Percentiles rank a stretch among this genome's conserved stretches.
Evolutionary conservation across 2,888 invertebrate genomes (phyloP).

Genomic region (Ophioninae sp.): DNA sequence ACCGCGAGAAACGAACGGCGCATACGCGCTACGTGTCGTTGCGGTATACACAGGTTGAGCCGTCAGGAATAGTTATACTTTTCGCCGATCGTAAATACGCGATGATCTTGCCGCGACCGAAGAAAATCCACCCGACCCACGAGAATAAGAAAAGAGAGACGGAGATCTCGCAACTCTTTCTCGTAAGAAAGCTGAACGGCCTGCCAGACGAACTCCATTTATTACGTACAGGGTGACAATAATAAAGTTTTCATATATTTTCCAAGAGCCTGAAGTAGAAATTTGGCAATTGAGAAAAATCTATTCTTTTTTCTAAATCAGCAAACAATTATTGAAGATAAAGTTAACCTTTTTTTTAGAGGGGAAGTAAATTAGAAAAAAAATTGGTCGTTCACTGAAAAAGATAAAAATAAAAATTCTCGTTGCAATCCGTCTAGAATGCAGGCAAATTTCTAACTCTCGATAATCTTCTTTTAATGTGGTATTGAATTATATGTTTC

Average conservation of each 20-base stretch:
- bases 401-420: background rate
- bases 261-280: background rate
- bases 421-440: background rate
- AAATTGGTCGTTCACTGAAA: background rate
- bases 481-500: too few species aligned
- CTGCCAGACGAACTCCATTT: slow-evolving; percentile 27
- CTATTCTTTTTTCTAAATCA: background rate
- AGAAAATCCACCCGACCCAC: slow-evolving; percentile 50
- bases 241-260: background rate
- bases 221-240: background rate
- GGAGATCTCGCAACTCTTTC: slow-evolving; percentile 62
- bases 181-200: slow-evolving; percentile 52
- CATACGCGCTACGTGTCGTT: slow-evolving; percentile 40
- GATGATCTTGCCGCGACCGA: slow-evolving; percentile 52
- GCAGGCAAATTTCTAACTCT: background rate
- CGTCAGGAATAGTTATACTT: slow-evolving; percentile 64
- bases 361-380: background rate
- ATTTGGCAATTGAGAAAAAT: background rate
- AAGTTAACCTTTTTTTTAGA: background rate
- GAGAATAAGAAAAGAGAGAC: slow-evolving; percentile 25
- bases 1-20: slow-evolving; percentile 30
- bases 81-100: slow-evolving; percentile 63
- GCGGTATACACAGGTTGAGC: slow-evolving; percentile 38
- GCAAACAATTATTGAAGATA: background rate
- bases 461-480: background rate